phyloP scores from a whole-genome alignment of 1,140 invertebrate genomes.

The Ectropis grisescens region DNA sequence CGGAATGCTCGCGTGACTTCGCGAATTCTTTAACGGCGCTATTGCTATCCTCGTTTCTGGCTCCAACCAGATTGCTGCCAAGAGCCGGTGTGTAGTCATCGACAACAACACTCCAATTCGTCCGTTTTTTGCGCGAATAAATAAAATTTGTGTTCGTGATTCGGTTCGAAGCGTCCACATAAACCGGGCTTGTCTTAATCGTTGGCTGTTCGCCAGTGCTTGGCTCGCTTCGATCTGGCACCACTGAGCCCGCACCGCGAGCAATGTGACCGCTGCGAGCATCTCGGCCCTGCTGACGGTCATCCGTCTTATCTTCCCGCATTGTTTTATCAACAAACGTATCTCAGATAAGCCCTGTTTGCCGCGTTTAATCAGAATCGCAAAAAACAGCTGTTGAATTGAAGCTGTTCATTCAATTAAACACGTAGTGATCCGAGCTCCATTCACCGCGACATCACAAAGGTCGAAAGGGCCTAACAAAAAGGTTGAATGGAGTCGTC shows the following conservation, averaged over 20 bases:
- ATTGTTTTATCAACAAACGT: slow-evolving; percentile 9
- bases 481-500: slow-evolving; percentile 35
- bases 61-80: slow-evolving; percentile 19
- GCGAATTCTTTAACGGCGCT: too few species aligned
- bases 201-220: slow-evolving; percentile 36
- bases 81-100: slow-evolving; percentile 18
- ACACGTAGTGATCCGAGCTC: slow-evolving; percentile 15
- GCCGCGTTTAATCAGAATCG: neutral
- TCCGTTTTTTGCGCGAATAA: slow-evolving; percentile 17
- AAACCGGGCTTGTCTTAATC: slow-evolving; percentile 33
- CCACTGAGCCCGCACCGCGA: slow-evolving; percentile 1
- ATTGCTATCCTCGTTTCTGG: too few species aligned
- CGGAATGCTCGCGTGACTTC: too few species aligned
- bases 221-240: slow-evolving; percentile 21
- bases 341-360: too few species aligned
- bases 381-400: slow-evolving; percentile 1
- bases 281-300: neutral
- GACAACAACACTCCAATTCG: slow-evolving; percentile 2
- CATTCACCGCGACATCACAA: slow-evolving; percentile 14
- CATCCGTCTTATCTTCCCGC: slow-evolving; percentile 3
- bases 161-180: slow-evolving; percentile 18
- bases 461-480: slow-evolving; percentile 37
- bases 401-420: slow-evolving; percentile 14
- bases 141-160: slow-evolving; percentile 22
- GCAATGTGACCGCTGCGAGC: slow-evolving; percentile 9